A percentile compares a stretch with the other conserved stretches of the same genome.
These are phyloP conservation scores for Lepidurus couesii DNA, from an alignment of 1,140 invertebrate genomes.

Conservation along the genomic window DNA sequence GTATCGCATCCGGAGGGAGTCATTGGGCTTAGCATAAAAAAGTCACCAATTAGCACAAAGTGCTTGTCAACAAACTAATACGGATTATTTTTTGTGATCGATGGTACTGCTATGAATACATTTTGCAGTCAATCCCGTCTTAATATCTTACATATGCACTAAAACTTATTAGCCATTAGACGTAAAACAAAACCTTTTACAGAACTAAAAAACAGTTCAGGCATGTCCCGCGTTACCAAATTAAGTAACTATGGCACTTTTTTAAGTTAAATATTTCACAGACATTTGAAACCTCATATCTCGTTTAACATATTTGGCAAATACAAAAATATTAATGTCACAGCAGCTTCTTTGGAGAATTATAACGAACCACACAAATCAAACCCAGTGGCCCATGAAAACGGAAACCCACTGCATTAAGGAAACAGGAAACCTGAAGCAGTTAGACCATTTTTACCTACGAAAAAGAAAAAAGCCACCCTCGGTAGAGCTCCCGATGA, in stretches of 20 bases:
- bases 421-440: slow-evolving; percentile 16
- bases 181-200: no score
- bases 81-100: background rate
- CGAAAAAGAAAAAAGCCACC: background rate
- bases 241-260: no score
- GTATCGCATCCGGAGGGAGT: background rate
- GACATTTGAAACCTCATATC: no score
- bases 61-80: background rate
- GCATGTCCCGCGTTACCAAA: no score
- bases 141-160: no score
- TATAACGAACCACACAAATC: background rate
- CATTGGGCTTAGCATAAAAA: slow-evolving; percentile 5
- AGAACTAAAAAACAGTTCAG: no score
- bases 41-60: background rate
- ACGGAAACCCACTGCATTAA: background rate
- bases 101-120: background rate
- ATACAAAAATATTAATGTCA: background rate
- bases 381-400: background rate
- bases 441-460: slow-evolving; percentile 9
- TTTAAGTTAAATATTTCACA: no score
- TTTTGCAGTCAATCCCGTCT: no score
- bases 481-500: background rate
- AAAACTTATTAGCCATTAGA: no score
- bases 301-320: background rate
- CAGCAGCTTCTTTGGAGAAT: background rate